Conservation (phyloP, 1,140 invertebrate species). For the Archivesica marissinica region DNA sequence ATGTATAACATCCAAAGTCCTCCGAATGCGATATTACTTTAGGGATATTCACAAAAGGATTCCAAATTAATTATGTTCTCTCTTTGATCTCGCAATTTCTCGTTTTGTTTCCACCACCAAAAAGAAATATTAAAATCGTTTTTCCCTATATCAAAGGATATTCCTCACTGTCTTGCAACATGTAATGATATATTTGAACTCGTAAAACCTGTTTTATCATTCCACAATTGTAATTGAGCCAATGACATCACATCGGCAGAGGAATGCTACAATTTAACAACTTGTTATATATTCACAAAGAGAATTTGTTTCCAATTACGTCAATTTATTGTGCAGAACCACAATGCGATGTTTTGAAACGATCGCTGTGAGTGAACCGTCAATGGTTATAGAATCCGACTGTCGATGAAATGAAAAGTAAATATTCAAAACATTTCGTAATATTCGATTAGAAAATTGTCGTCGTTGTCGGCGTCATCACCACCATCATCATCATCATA, state of each 20-base stretch:
- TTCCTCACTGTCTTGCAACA: not conserved
- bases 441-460: too few species aligned
- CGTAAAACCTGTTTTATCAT: not conserved
- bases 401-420: too few species aligned
- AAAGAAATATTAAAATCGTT: slow-evolving; percentile 5
- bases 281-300: slow-evolving; percentile 13
- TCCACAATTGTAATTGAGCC: not conserved
- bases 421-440: too few species aligned
- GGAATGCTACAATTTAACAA: not conserved
- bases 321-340: slow-evolving; percentile 30
- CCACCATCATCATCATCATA: too few species aligned
- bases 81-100: slow-evolving; percentile 29
- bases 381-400: too few species aligned
- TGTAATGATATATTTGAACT: not conserved
- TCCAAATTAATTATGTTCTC: slow-evolving; percentile 29
- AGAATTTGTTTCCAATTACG: slow-evolving; percentile 18
- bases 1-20: slow-evolving; percentile 10
- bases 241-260: not conserved
- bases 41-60: slow-evolving; percentile 28
- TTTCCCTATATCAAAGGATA: not conserved
- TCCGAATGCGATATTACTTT: slow-evolving; percentile 5
- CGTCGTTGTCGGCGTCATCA: too few species aligned
- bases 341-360: not conserved
- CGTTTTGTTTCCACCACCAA: not conserved
- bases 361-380: not conserved